Percentiles rank a stretch among this genome's conserved stretches.
Conservation (phyloP, 2,797 vertebrate genomes). For the Sparus aurata region DNA sequence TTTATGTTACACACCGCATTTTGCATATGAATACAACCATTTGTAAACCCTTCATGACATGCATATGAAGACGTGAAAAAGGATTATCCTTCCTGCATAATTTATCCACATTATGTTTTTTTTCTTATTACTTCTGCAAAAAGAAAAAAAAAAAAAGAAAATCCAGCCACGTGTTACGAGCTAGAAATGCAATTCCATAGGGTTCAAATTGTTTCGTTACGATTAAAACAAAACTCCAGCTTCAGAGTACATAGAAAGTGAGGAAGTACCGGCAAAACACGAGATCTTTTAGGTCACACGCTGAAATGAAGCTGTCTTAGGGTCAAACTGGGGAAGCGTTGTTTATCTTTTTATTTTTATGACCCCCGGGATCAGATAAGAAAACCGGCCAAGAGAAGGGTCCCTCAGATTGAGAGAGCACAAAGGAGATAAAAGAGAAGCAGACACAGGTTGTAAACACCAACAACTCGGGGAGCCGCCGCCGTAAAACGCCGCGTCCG, state of each 20-base stretch:
- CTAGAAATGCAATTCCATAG: background rate
- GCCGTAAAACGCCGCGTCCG: constrained; percentile 33
- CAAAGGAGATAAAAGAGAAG: constrained; percentile 44
- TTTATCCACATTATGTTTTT: background rate
- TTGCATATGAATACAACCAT: background rate
- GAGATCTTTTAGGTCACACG: background rate
- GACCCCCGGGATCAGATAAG: constrained; percentile 44
- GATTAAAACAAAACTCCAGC: too few species aligned
- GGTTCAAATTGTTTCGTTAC: too few species aligned
- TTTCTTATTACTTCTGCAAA: background rate
- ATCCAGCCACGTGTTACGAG: background rate
- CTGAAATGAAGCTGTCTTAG: constrained; percentile 29
- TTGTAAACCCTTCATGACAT: background rate
- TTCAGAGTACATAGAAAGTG: background rate
- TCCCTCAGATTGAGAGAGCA: constrained; percentile 42
- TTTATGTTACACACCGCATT: background rate
- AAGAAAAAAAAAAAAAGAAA: background rate
- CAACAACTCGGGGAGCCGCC: constrained; percentile 23
- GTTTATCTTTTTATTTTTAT: constrained; percentile 52
- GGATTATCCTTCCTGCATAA: too few species aligned
- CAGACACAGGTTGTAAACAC: constrained; percentile 52
- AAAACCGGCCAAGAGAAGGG: constrained; percentile 12
- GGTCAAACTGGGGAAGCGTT: constrained; percentile 32
- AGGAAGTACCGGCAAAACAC: background rate
- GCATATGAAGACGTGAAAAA: too few species aligned